A percentile compares a stretch with the other conserved stretches of the same genome.
Conservation (phyloP, 2,113 vertebrate genomes). For the Pterocles orientalis region DNA sequence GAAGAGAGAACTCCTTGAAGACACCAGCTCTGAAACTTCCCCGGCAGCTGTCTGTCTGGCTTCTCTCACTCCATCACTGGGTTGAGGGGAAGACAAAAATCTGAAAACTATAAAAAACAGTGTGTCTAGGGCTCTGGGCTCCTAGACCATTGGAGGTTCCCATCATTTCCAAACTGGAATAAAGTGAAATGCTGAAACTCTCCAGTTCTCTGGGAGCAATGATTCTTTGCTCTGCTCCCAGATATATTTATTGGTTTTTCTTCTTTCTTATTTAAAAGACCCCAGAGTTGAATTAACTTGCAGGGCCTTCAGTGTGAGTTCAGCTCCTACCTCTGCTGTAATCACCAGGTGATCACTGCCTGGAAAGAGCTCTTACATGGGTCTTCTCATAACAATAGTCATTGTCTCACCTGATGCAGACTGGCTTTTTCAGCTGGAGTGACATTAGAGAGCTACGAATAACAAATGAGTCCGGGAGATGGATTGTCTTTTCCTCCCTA, state of each 20-base stretch:
- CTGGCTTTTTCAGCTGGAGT: neutral
- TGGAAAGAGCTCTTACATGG: neutral
- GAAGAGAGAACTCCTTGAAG: neutral
- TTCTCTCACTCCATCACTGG: neutral
- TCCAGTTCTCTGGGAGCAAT: neutral
- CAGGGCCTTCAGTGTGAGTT: neutral
- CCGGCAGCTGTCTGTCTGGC: neutral
- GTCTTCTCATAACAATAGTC: neutral
- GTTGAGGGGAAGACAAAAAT: neutral
- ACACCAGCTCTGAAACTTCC: neutral
- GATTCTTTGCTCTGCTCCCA: neutral
- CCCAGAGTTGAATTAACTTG: conserved; percentile 9
- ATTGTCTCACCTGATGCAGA: neutral
- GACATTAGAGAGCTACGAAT: neutral
- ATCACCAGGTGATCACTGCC: fast-evolving
- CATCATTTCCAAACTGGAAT: neutral
- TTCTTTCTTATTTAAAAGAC: neutral
- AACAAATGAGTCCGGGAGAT: neutral
- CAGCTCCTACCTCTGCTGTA: neutral
- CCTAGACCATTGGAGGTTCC: neutral
- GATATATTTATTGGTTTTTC: conserved; percentile 30
- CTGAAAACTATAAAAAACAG: neutral
- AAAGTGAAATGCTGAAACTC: neutral
- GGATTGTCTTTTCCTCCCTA: neutral
- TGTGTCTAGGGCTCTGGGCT: fast-evolving